Base-by-base conservation (phyloP, 2,797 vertebrate genomes). In the Arrhamphus sclerolepis region DNA sequence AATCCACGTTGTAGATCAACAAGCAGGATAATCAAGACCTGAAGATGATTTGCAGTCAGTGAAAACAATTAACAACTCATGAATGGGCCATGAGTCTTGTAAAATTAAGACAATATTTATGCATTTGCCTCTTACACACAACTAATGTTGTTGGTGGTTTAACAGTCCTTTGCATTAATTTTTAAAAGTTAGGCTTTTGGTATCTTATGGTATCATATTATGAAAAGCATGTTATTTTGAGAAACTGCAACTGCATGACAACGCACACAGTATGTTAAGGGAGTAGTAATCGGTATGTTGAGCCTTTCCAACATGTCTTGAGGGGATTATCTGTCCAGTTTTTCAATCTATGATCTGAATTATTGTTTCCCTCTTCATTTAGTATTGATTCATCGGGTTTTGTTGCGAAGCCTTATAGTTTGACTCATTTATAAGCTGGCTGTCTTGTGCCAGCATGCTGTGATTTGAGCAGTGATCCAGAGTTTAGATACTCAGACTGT, bases 401-500 rank as follows among this genome's bases (percentile, higher is more conserved):
- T 42, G 11, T 16, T n/a, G 5, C 40, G 44, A 18, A 50, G 38
- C 29, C 46, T 56, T 46, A 31, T 44, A 40, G 11, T 60, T 55
- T 54, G 16, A 46, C 28, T 70, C 39, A 21, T 43, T 38, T 39
- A 16, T 22, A 6, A 38, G 20, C 10, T 42, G 47, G 48, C 26
- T 34, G 20, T 47, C 44, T 40, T 57, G 65, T 29, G 41, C 51
- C 50, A 56, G 22, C 13, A 16, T 48, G 40, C 55, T 55, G 49
- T 26, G 52, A 57, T 66, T 52, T 54, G 56, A 56, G 53, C 72
- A 38, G 50, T 50, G 19, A 44, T 41, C 40, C 31, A 62, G 50
- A 66, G 59, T 74, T 64, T 29, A 44, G 54, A 20, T 22, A 34
- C 72, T 75, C 41, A 47, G 48, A 39, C 70, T 61, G 64, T 69